Conservation (phyloP, 2,797 vertebrate genomes). For the Argya squamiceps region DNA sequence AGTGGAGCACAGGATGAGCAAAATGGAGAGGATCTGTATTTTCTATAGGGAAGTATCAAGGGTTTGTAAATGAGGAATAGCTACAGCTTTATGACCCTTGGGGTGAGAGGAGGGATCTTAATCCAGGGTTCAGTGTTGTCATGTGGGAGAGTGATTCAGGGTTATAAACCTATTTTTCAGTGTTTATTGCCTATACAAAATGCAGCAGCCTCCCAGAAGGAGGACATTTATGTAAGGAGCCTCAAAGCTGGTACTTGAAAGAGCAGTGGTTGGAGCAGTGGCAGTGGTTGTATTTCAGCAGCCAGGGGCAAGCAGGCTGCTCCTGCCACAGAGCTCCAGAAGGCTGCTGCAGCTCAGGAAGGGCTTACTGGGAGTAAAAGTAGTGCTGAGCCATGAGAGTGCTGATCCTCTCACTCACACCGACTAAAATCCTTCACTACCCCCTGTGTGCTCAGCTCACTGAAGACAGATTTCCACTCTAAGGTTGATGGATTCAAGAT, state of each 20-base stretch:
- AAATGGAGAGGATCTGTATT: background rate
- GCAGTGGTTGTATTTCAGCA: background rate
- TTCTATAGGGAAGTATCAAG: background rate
- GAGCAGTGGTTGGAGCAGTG: background rate
- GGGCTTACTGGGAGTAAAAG: background rate
- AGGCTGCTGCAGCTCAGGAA: background rate
- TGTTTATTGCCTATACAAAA: background rate
- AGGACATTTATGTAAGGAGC: background rate
- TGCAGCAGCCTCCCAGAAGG: background rate
- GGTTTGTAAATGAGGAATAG: background rate
- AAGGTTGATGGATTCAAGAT: background rate
- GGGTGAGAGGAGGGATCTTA: background rate
- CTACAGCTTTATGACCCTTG: background rate
- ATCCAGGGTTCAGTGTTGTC: background rate
- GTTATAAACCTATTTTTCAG: background rate
- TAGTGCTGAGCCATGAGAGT: background rate
- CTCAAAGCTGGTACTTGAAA: background rate
- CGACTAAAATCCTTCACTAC: background rate
- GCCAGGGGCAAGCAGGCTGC: background rate
- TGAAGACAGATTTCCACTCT: background rate
- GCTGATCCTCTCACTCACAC: background rate
- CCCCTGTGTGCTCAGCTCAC: fast-evolving
- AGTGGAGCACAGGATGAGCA: background rate
- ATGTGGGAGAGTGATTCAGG: background rate
- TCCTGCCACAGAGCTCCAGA: background rate